phyloP scores from a whole-genome alignment of 2,113 vertebrate species.

The Eleginops maclovinus region DNA sequence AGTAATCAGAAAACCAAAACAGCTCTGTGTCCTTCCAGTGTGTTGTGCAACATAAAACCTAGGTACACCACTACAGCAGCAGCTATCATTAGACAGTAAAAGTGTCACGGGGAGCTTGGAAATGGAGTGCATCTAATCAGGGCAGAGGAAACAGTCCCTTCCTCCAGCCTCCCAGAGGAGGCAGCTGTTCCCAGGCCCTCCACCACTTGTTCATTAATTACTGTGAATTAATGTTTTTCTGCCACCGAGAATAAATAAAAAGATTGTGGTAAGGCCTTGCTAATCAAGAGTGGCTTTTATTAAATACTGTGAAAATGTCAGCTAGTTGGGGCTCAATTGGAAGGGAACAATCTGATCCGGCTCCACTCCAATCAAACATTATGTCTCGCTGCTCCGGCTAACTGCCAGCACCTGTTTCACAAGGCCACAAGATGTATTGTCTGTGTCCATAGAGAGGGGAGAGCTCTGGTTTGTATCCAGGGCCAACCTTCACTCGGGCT shows the following conservation, averaged over 20 bases:
- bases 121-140: conserved; percentile 77
- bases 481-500: conserved; percentile 51
- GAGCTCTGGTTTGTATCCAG: conserved; percentile 39
- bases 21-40: not conserved
- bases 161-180: conserved; percentile 75
- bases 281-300: conserved; percentile 81
- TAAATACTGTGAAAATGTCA: conserved; percentile 79
- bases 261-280: conserved; percentile 66
- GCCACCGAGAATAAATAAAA: conserved; percentile 74
- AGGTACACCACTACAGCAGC: conserved; percentile 51
- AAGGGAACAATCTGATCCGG: conserved; percentile 60
- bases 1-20: conserved; percentile 21
- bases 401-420: conserved; percentile 68
- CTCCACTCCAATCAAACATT: conserved; percentile 66
- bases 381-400: conserved; percentile 49
- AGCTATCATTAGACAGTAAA: conserved; percentile 66
- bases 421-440: conserved; percentile 55
- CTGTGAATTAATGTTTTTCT: conserved; percentile 79
- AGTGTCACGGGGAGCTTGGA: conserved; percentile 66
- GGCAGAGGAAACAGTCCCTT: conserved; percentile 70
- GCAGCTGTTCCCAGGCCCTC: conserved; percentile 76
- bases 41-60: conserved; percentile 20
- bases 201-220: conserved; percentile 81
- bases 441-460: conserved; percentile 40
- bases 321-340: conserved; percentile 60